Evolutionary conservation across 2,888 invertebrate genomes (phyloP), one percentile per base, ranked within the genome.

Genomic region (Celastrina argiolus): DNA sequence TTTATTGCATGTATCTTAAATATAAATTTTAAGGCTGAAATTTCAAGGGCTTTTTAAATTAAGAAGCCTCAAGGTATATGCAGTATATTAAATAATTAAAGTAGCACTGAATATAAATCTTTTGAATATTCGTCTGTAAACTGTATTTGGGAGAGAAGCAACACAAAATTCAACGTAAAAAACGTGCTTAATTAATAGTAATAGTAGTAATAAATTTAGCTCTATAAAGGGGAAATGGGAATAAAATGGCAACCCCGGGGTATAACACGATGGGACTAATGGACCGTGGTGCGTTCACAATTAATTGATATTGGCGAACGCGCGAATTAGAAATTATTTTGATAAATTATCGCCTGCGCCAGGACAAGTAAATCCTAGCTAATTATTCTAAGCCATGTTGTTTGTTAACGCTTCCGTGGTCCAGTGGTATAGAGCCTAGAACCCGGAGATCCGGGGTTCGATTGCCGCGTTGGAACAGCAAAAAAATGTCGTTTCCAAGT

Each of bases 191-290:
- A 51, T 51, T 51, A 22, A 51, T 51, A 26, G 51, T 51, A 22
- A 51, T 26, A 51, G 51, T 14, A n/a, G 22, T 22, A 51, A 22
- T 22, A 12, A 16, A 45, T 18, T 45, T 45, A 45, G 18, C 10
- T 45, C 10, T 45, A 45, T 45, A 51, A 22, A 26, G 10, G 12
- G 51, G 51, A 51, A 51, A 51, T 51, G 14, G 14, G 51, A 22
- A 51, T 51, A 51, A 51, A 51, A 51, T 51, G 22, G 22, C 51
- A 51, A 51, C 12, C 51, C 4, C 14, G 22, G 45, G 12, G 4
- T 51, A 51, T 45, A 45, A 45, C 51, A 26, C 51, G 51, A 51
- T 51, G 14, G 12, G 51, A 22, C 51, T 51, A 51, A 51, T 51
- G 51, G 51, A 51, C 51, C 51, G 51, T 36, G 36, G 8, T 1